Conservation (phyloP, 2,888 invertebrate genomes). For the Melanargia galathea region DNA sequence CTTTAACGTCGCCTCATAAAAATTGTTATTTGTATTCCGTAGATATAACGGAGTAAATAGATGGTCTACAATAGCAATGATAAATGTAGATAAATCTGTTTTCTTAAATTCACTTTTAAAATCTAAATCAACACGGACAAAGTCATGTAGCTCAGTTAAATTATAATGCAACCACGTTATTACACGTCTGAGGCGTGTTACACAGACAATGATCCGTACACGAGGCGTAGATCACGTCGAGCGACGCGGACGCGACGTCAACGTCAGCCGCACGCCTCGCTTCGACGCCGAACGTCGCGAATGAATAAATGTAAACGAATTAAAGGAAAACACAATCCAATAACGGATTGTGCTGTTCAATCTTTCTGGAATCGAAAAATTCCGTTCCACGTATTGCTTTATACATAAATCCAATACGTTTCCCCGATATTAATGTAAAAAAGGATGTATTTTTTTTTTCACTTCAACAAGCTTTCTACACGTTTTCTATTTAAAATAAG, state of each 20-base stretch:
- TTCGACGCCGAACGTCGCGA: slow-evolving; percentile 11
- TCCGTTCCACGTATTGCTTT: slow-evolving; percentile 20
- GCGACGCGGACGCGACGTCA: background rate
- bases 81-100: too few relatives aligned
- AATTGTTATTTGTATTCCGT: too few relatives aligned
- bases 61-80: too few relatives aligned
- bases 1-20: too few relatives aligned
- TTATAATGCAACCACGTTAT: too few relatives aligned
- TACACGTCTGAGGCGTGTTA: background rate
- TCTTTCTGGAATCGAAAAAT: slow-evolving; percentile 23
- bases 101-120: too few relatives aligned
- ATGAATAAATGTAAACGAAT: slow-evolving; percentile 36
- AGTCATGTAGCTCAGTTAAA: too few relatives aligned
- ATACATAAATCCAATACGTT: slow-evolving; percentile 26
- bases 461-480: background rate
- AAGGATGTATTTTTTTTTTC: slow-evolving; percentile 6
- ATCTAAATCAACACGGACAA: too few relatives aligned
- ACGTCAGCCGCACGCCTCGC: slow-evolving; percentile 10
- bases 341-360: slow-evolving; percentile 31
- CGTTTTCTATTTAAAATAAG: background rate
- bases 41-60: too few relatives aligned
- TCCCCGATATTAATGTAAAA: slow-evolving; percentile 7
- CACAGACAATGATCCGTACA: background rate
- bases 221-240: background rate
- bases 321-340: slow-evolving; percentile 33